These are phyloP conservation scores for Cosmia pyralina DNA, from an alignment of 2,888 invertebrate genomes.

Conservation along the genomic window DNA sequence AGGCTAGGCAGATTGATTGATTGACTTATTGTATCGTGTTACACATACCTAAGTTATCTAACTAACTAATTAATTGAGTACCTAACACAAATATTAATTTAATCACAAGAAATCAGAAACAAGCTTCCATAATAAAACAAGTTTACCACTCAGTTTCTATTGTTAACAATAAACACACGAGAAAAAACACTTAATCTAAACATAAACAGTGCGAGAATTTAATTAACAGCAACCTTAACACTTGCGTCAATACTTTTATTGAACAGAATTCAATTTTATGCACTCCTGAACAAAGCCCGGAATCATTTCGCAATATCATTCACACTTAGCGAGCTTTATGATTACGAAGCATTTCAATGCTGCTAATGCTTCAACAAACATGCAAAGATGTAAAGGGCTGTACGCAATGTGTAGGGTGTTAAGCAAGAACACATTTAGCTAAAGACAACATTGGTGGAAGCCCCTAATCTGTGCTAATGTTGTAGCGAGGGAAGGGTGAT, in stretches of 20 bases:
- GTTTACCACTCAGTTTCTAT: not conserved
- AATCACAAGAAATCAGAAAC: slow-evolving; percentile 2
- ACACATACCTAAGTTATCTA: not conserved
- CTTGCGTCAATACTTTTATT: slow-evolving; percentile 73
- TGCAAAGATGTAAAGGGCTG: slow-evolving; percentile 49
- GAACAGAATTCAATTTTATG: slow-evolving; percentile 79
- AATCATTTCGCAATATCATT: slow-evolving; percentile 65
- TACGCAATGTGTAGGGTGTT: slow-evolving; percentile 67
- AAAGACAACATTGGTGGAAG: slow-evolving; percentile 70
- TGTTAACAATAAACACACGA: slow-evolving; percentile 18
- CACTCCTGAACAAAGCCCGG: slow-evolving; percentile 60
- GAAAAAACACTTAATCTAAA: slow-evolving; percentile 47
- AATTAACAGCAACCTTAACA: slow-evolving; percentile 67
- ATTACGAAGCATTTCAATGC: slow-evolving; percentile 65
- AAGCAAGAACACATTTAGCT: slow-evolving; percentile 59
- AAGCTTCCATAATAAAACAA: slow-evolving; percentile 11
- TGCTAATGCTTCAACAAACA: slow-evolving; percentile 62
- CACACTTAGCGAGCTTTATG: slow-evolving; percentile 57
- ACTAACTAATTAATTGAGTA: not conserved
- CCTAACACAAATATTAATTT: not conserved
- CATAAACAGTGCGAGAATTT: slow-evolving; percentile 67
- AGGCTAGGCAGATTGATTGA: too few species aligned
- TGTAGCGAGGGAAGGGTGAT: slow-evolving; percentile 77
- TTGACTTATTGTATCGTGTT: not conserved
- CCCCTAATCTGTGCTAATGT: slow-evolving; percentile 80